Percentiles rank a stretch among this genome's conserved stretches.
phyloP scores from a whole-genome alignment of 37 sponge, comb jelly and placozoan species.

The Halisarca cf. caerulea region DNA sequence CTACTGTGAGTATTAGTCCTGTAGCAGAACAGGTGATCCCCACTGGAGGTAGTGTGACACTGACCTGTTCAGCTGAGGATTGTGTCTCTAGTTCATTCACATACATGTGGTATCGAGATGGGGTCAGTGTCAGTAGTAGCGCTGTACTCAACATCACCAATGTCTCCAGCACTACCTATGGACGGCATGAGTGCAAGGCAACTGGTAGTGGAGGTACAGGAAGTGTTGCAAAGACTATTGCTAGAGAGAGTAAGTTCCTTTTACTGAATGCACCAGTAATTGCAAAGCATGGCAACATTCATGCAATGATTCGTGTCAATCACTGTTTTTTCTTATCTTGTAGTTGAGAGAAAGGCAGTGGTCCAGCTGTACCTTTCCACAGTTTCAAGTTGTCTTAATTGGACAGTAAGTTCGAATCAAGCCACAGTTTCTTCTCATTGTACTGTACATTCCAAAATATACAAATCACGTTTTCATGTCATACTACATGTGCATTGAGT shows the following conservation, averaged over 20 bases:
- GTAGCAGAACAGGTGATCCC: not conserved
- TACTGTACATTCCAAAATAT: too few relatives aligned
- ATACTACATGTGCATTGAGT: too few relatives aligned
- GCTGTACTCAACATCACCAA: not conserved
- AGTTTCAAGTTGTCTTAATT: too few relatives aligned
- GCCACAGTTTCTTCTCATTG: too few relatives aligned
- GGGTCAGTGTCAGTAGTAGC: not conserved
- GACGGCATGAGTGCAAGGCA: not conserved
- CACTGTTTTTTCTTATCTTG: too few relatives aligned
- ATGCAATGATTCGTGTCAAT: too few relatives aligned
- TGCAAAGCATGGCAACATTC: too few relatives aligned
- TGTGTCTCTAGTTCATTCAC: not conserved
- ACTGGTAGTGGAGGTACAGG: conserved; percentile 6
- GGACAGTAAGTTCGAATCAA: too few relatives aligned
- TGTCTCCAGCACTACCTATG: not conserved
- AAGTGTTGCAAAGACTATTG: not conserved
- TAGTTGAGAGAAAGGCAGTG: too few relatives aligned
- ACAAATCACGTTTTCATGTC: too few relatives aligned
- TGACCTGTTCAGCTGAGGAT: not conserved
- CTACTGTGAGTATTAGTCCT: conserved; percentile 9
- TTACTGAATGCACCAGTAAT: too few relatives aligned
- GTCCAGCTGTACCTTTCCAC: too few relatives aligned
- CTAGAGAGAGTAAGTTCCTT: not conserved
- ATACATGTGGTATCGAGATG: not conserved
- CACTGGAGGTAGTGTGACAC: not conserved